Evolutionary conservation across 2,113 vertebrate species (phyloP).

Genomic region (Geococcyx californianus): DNA sequence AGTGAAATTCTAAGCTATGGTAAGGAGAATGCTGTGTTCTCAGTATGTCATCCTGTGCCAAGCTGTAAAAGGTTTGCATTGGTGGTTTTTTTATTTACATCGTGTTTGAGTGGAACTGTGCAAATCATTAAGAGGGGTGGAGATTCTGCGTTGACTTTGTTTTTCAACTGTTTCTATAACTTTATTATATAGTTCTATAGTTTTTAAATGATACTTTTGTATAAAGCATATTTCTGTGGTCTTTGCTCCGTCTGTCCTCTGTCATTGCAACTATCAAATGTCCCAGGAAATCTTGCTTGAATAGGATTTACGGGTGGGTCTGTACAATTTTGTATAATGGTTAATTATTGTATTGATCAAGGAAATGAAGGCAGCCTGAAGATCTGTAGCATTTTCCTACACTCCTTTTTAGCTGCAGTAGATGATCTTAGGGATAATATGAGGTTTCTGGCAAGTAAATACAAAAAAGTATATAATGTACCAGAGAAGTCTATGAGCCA

Average conservation of each 20-base stretch:
- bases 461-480: background rate
- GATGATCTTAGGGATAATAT: background rate
- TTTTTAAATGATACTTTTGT: background rate
- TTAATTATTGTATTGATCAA: background rate
- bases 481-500: background rate
- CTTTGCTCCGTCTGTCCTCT: background rate
- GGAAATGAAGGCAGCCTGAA: background rate
- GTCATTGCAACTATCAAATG: background rate
- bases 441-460: background rate
- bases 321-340: background rate
- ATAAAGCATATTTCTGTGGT: background rate
- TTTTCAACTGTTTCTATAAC: background rate
- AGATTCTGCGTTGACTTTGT: background rate
- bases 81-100: background rate
- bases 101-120: background rate
- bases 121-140: rapidly evolving
- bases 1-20: background rate
- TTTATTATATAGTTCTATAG: background rate
- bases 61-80: background rate
- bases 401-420: background rate
- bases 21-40: background rate
- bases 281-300: background rate
- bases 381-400: background rate
- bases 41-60: background rate
- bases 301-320: background rate